Conservation (phyloP, 2,888 invertebrate genomes). For the Noctua janthe region DNA sequence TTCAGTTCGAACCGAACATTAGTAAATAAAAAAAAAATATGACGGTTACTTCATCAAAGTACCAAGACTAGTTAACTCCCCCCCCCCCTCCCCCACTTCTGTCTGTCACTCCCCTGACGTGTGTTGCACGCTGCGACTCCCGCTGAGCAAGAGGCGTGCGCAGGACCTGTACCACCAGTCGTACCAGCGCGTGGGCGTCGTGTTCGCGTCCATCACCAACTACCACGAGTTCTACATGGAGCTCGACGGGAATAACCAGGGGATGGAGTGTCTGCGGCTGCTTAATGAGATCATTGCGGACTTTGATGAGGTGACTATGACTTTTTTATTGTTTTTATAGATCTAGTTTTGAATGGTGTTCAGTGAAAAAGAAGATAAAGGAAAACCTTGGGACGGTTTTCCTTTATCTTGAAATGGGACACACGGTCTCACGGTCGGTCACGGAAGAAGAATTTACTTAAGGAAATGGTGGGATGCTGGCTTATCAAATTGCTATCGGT, state of each 20-base stretch:
- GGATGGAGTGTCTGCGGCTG: conserved; percentile 96
- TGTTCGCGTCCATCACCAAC: conserved; percentile 98
- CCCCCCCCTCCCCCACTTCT: not conserved
- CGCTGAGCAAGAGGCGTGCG: conserved; percentile 70
- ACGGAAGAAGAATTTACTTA: no score
- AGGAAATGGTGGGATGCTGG: not conserved
- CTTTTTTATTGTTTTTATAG: not conserved
- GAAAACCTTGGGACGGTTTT: no score
- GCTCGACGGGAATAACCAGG: conserved; percentile 97
- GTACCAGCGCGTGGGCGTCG: conserved; percentile 97
- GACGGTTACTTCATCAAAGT: not conserved
- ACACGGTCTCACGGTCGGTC: no score
- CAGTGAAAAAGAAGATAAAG: no score
- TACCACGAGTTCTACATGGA: conserved; percentile 98
- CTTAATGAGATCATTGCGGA: conserved; percentile 98
- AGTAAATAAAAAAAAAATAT: not conserved
- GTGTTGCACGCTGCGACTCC: conserved; percentile 25
- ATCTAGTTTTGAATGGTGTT: no score
- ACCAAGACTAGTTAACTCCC: not conserved
- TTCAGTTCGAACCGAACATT: no score
- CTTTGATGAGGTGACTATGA: conserved; percentile 94
- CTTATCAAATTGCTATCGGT: not conserved
- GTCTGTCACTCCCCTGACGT: conserved; percentile 50
- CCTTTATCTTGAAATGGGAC: no score
- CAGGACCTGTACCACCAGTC: conserved; percentile 98